These are phyloP conservation scores for Amblyopsis hoosieri DNA, from an alignment of 2,797 vertebrate species.

Conservation along the genomic window DNA sequence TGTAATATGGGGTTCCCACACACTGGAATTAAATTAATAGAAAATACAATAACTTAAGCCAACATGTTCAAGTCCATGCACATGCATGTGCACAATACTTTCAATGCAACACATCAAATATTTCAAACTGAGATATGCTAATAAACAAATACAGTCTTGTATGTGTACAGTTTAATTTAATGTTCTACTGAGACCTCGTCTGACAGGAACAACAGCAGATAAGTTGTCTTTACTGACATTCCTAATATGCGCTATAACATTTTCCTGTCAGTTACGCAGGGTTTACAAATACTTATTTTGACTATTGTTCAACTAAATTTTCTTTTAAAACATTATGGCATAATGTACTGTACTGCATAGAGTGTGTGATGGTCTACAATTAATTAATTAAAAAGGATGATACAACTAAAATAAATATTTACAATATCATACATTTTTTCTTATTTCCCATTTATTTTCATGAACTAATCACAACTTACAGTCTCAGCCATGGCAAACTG, in stretches of 20 bases:
- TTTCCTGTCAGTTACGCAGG: not conserved
- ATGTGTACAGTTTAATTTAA: not conserved
- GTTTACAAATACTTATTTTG: not conserved
- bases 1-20: constrained; percentile 98
- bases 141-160: no score
- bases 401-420: no score
- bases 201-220: constrained; percentile 19
- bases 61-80: not conserved
- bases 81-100: not conserved
- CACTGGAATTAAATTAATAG: constrained; percentile 75
- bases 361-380: not conserved
- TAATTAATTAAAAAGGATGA: no score
- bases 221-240: constrained; percentile 9
- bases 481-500: constrained; percentile 98
- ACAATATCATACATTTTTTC: no score
- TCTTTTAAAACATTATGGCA: not conserved
- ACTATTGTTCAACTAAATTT: not conserved
- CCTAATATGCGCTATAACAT: constrained; percentile 3
- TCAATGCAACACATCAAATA: not conserved
- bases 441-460: no score
- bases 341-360: constrained; percentile 4
- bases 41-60: not conserved
- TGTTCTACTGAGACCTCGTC: not conserved
- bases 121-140: not conserved
- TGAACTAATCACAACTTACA: constrained; percentile 71